phyloP scores from a whole-genome alignment of 1,140 invertebrate genomes.

The Nasonia longicornis region DNA sequence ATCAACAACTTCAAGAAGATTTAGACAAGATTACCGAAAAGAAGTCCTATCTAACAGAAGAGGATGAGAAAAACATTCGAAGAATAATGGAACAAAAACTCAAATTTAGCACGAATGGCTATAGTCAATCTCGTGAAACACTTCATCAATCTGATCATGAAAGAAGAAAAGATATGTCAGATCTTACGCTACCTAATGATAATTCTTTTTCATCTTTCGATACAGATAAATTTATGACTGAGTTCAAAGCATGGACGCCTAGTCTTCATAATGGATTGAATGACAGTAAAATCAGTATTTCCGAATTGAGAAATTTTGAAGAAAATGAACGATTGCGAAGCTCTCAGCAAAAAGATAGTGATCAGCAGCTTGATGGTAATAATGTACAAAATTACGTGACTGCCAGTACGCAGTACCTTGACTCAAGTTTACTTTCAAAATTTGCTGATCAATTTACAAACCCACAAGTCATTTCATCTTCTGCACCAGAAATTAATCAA shows the following conservation, averaged over 20 bases:
- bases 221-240: slow-evolving; percentile 57
- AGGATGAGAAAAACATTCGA: slow-evolving; percentile 27
- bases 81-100: slow-evolving; percentile 28
- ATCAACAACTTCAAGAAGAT: neutral
- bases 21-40: neutral
- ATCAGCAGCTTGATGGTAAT: slow-evolving; percentile 32
- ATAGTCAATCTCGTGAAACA: slow-evolving; percentile 14
- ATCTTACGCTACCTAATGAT: slow-evolving; percentile 53
- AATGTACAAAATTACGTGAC: slow-evolving; percentile 45
- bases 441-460: slow-evolving; percentile 22
- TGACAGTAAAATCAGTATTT: slow-evolving; percentile 20
- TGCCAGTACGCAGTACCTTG: slow-evolving; percentile 49
- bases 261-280: slow-evolving; percentile 12
- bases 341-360: slow-evolving; percentile 35
- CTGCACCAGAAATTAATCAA: slow-evolving; percentile 24
- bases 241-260: slow-evolving; percentile 57
- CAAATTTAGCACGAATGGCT: slow-evolving; percentile 27
- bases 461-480: slow-evolving; percentile 24
- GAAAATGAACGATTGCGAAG: slow-evolving; percentile 11
- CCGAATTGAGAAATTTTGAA: slow-evolving; percentile 11
- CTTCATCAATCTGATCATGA: slow-evolving; percentile 35
- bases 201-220: slow-evolving; percentile 54
- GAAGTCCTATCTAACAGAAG: slow-evolving; percentile 31
- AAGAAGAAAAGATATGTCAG: slow-evolving; percentile 43
- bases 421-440: slow-evolving; percentile 12